A percentile compares a stretch with the other conserved stretches of the same genome.
Evolutionary conservation across 2,888 invertebrate species (phyloP).

Genomic region (Orthosia incerta): DNA sequence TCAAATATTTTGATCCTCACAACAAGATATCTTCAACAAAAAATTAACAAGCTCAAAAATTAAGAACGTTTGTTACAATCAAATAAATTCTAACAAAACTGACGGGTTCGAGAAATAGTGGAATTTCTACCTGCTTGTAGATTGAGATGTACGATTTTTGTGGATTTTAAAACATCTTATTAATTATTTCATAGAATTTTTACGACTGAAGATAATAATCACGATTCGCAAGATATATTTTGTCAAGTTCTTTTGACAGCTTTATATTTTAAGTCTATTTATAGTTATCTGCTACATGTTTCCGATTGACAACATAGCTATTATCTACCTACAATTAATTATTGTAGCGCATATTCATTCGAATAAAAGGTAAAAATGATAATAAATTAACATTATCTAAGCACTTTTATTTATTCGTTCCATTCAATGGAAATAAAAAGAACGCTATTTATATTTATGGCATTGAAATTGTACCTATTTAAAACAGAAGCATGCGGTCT

Average conservation of each 20-base stretch:
- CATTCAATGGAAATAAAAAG: neutral
- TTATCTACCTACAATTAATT: slow-evolving; percentile 5
- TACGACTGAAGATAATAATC: slow-evolving; percentile 60
- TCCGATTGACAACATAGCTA: neutral
- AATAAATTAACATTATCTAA: slow-evolving; percentile 23
- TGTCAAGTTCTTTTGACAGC: slow-evolving; percentile 29
- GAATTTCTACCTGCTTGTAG: slow-evolving; percentile 57
- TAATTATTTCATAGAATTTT: slow-evolving; percentile 56
- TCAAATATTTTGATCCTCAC: slow-evolving; percentile 69
- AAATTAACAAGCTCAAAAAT: slow-evolving; percentile 54
- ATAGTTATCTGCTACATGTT: slow-evolving; percentile 6
- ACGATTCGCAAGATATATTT: slow-evolving; percentile 36
- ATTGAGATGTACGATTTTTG: slow-evolving; percentile 60
- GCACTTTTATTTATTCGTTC: neutral
- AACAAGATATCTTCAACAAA: slow-evolving; percentile 59
- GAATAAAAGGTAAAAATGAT: slow-evolving; percentile 12
- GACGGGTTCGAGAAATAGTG: slow-evolving; percentile 35
- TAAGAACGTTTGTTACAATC: slow-evolving; percentile 51
- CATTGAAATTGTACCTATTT: neutral
- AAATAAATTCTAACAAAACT: slow-evolving; percentile 48
- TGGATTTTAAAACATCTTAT: slow-evolving; percentile 30
- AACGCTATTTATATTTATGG: neutral
- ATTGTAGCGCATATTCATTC: neutral
- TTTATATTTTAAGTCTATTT: slow-evolving; percentile 19
- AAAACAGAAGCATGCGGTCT: neutral